Evolutionary conservation across 2,113 vertebrate genomes (phyloP).

Genomic region (Pavo muticus): DNA sequence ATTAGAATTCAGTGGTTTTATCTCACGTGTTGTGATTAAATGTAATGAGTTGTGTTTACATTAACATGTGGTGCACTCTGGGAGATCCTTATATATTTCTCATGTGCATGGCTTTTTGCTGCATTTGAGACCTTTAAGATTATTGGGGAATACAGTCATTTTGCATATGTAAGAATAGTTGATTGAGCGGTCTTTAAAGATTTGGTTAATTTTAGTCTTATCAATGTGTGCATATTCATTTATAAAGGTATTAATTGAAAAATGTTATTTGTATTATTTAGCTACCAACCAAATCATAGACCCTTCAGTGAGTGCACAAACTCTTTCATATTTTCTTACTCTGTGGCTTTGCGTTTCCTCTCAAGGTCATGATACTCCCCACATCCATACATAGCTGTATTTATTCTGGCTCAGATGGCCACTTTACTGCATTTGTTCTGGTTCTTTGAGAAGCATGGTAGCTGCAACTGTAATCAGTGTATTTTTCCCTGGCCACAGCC

Average conservation of each 20-base stretch:
- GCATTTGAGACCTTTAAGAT: not conserved
- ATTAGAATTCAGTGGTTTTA: not conserved
- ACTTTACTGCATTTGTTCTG: not conserved
- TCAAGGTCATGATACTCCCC: not conserved
- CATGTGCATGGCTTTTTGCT: not conserved
- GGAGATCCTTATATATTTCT: not conserved
- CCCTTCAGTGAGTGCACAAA: not conserved
- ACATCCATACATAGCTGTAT: not conserved
- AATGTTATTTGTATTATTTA: not conserved
- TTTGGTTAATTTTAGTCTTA: not conserved
- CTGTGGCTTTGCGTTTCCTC: not conserved
- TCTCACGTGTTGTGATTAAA: not conserved
- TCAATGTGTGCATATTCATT: not conserved
- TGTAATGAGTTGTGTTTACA: not conserved
- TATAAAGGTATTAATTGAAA: not conserved
- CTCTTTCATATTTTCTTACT: not conserved
- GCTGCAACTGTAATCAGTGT: not conserved
- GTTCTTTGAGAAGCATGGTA: constrained; percentile 1
- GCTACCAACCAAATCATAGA: not conserved
- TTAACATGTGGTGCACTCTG: not conserved
- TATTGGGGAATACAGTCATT: not conserved
- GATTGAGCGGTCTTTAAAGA: not conserved
- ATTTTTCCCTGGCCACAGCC: not conserved
- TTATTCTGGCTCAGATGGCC: constrained; percentile 13
- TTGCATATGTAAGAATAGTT: not conserved